Percentiles rank a stretch among this genome's conserved stretches.
These are phyloP conservation scores for Augiades crinisus DNA, from an alignment of 2,888 invertebrate genomes.

Conservation along the genomic window DNA sequence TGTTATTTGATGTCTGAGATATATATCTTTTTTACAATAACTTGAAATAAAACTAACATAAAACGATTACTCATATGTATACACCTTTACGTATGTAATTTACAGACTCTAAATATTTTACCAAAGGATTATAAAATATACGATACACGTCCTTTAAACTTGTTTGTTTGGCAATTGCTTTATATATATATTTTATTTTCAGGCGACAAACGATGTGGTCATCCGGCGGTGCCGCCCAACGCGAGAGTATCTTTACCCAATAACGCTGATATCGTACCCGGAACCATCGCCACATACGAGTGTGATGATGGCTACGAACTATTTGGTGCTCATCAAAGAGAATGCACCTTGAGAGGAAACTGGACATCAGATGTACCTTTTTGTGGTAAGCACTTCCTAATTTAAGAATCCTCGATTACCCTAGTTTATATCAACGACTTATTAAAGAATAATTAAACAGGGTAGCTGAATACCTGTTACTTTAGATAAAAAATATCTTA, in stretches of 20 bases:
- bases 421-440: neutral
- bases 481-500: too few relatives aligned
- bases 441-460: too few relatives aligned
- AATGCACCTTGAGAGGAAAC: conserved; percentile 86
- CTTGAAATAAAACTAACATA: too few relatives aligned
- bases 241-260: conserved; percentile 85
- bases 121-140: too few relatives aligned
- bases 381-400: conserved; percentile 83
- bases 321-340: conserved; percentile 87
- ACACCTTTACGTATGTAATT: too few relatives aligned
- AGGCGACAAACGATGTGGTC: conserved; percentile 85
- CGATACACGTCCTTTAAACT: too few relatives aligned
- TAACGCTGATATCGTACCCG: conserved; percentile 73
- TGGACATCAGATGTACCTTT: conserved; percentile 93
- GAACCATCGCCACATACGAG: conserved; percentile 87
- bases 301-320: conserved; percentile 95
- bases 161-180: too few relatives aligned
- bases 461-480: too few relatives aligned
- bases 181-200: conserved; percentile 23
- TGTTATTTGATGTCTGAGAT: too few relatives aligned
- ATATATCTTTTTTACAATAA: too few relatives aligned
- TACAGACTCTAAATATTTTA: too few relatives aligned
- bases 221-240: conserved; percentile 92
- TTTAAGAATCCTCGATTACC: neutral
- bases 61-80: too few relatives aligned